Evolutionary conservation across 2,888 invertebrate genomes (phyloP).

Genomic region (Amblyteles armatorius): DNA sequence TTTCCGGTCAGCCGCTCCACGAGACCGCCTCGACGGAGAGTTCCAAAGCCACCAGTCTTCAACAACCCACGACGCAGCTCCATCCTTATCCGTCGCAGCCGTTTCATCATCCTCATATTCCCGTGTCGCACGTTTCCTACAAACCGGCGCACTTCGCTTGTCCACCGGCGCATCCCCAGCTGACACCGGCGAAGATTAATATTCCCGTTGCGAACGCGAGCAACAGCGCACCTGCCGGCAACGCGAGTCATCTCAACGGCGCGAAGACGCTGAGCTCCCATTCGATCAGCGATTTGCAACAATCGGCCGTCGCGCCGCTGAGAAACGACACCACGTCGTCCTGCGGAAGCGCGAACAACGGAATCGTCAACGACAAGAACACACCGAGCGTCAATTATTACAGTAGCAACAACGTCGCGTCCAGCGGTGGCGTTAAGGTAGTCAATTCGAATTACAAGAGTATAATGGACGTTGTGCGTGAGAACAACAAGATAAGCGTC

Average conservation of each 20-base stretch:
- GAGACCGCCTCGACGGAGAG: conserved; percentile 41
- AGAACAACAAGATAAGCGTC: conserved; percentile 72
- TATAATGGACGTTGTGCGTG: conserved; percentile 67
- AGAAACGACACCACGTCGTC: conserved; percentile 65
- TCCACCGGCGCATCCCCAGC: conserved; percentile 69
- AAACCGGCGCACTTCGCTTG: conserved; percentile 78
- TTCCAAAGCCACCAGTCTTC: conserved; percentile 66
- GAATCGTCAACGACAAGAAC: conserved; percentile 68
- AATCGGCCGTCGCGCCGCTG: conserved; percentile 51
- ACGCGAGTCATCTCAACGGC: conserved; percentile 60
- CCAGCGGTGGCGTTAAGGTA: conserved; percentile 42
- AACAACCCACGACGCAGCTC: conserved; percentile 71
- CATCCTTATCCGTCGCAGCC: conserved; percentile 74
- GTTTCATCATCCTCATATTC: conserved; percentile 80
- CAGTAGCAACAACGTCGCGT: conserved; percentile 65
- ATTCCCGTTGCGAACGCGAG: conserved; percentile 64
- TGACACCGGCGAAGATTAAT: conserved; percentile 65
- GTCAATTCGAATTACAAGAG: conserved; percentile 69
- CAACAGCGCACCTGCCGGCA: conserved; percentile 54
- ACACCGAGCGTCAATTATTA: conserved; percentile 70
- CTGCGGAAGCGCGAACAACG: conserved; percentile 63
- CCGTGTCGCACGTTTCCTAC: conserved; percentile 78
- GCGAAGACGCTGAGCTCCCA: conserved; percentile 57
- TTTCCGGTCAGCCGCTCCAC: conserved; percentile 61
- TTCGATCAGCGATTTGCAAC: conserved; percentile 62